Conservation (phyloP, 2,797 vertebrate species). For the Hafferia zeledoni region DNA sequence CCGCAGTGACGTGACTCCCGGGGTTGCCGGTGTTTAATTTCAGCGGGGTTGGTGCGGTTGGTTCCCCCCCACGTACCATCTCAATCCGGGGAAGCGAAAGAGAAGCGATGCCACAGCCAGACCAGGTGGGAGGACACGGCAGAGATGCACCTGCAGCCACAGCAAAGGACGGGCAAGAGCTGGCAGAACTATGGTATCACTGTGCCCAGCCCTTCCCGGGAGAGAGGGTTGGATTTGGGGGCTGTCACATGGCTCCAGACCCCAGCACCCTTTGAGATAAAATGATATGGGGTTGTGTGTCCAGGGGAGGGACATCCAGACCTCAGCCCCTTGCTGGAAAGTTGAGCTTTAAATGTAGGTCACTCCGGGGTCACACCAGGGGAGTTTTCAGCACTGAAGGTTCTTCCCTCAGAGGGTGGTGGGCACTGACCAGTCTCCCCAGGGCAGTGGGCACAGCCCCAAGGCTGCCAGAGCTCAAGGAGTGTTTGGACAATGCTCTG, state of each 20-base stretch:
- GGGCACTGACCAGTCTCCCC: background rate
- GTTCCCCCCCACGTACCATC: background rate
- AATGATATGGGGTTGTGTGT: fast-evolving
- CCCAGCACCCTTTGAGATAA: background rate
- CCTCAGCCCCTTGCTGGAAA: background rate
- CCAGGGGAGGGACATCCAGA: background rate
- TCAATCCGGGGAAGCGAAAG: background rate
- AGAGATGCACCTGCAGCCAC: background rate
- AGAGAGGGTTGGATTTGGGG: background rate
- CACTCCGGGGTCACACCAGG: background rate
- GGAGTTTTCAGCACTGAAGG: background rate
- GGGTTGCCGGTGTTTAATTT: background rate
- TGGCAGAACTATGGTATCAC: fast-evolving
- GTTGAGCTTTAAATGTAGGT: background rate
- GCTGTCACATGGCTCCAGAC: background rate
- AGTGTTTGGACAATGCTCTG: background rate
- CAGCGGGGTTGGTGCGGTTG: background rate
- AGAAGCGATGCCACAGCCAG: fast-evolving
- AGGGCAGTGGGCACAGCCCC: background rate
- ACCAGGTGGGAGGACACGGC: background rate
- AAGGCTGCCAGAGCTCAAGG: background rate
- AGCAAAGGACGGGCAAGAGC: background rate
- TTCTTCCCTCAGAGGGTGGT: background rate
- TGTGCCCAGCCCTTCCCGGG: fast-evolving
- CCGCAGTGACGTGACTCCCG: background rate